Conservation (phyloP, 1,140 invertebrate genomes). For the Medauroidea extradentata region DNA sequence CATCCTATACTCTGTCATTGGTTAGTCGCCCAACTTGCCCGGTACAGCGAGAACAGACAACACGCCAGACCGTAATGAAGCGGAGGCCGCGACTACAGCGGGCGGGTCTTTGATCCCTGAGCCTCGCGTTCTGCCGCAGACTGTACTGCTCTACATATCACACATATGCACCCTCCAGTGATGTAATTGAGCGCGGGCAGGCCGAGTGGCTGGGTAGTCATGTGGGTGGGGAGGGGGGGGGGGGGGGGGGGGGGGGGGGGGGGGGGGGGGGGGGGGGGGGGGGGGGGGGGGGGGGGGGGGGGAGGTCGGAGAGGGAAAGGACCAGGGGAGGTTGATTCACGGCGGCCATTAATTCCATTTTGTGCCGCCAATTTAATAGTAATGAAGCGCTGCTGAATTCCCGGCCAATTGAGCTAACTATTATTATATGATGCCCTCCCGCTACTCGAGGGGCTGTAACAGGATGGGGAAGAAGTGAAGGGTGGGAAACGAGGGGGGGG, state of each 20-base stretch:
- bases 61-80: too few relatives aligned
- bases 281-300: not conserved
- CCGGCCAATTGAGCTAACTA: slow-evolving; percentile 17
- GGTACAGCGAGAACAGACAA: too few relatives aligned
- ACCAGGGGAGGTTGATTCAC: slow-evolving; percentile 11
- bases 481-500: too few relatives aligned
- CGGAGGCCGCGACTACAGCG: too few relatives aligned
- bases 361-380: slow-evolving; percentile 19
- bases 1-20: too few relatives aligned
- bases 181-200: slow-evolving; percentile 4
- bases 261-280: not conserved
- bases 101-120: too few relatives aligned
- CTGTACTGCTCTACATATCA: too few relatives aligned
- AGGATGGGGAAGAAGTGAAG: too few relatives aligned
- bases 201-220: not conserved
- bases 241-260: not conserved
- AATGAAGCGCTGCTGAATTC: slow-evolving; percentile 18
- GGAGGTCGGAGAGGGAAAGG: not conserved
- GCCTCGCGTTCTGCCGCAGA: too few relatives aligned
- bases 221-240: not conserved
- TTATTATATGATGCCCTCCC: slow-evolving; percentile 7
- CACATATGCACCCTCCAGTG: too few relatives aligned
- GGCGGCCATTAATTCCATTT: slow-evolving; percentile 18
- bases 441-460: too few relatives aligned
- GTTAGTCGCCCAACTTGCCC: too few relatives aligned